Evolutionary conservation across 2,888 invertebrate species (phyloP).

Genomic region (Chrysodeixis includens): DNA sequence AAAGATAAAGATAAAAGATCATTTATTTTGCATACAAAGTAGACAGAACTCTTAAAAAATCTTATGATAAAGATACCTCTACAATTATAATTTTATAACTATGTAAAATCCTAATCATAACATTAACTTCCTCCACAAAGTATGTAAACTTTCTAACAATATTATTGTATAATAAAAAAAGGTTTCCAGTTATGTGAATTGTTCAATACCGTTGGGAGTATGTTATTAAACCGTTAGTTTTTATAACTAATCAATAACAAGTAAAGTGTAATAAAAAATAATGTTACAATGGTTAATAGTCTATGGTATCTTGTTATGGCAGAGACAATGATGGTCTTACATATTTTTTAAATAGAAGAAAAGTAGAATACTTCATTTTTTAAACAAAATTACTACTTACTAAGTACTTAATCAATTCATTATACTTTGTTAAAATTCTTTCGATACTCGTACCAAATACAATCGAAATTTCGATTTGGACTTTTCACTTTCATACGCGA

Average conservation of each 20-base stretch:
- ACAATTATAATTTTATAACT: no score
- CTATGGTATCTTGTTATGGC: not conserved
- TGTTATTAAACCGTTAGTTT: not conserved
- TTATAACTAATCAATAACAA: slow-evolving; percentile 1
- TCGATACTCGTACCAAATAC: no score
- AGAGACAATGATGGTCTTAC: not conserved
- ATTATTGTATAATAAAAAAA: not conserved
- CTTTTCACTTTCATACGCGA: no score
- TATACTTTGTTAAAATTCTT: no score
- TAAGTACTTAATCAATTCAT: no score
- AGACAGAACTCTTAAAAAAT: no score
- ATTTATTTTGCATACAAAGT: no score
- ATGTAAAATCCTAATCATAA: no score
- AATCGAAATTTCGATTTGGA: no score
- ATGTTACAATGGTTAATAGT: not conserved
- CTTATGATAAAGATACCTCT: no score
- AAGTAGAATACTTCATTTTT: not conserved
- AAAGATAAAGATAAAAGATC: no score
- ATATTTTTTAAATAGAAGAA: not conserved
- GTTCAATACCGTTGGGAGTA: not conserved
- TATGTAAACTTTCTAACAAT: not conserved
- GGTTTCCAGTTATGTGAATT: not conserved
- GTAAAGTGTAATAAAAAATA: not conserved
- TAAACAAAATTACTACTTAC: not conserved
- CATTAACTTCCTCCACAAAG: not conserved